Percentiles rank a stretch among this genome's conserved stretches.
These are phyloP conservation scores for Bothrops jararaca DNA, from an alignment of 2,113 vertebrate genomes.

Conservation along the genomic window DNA sequence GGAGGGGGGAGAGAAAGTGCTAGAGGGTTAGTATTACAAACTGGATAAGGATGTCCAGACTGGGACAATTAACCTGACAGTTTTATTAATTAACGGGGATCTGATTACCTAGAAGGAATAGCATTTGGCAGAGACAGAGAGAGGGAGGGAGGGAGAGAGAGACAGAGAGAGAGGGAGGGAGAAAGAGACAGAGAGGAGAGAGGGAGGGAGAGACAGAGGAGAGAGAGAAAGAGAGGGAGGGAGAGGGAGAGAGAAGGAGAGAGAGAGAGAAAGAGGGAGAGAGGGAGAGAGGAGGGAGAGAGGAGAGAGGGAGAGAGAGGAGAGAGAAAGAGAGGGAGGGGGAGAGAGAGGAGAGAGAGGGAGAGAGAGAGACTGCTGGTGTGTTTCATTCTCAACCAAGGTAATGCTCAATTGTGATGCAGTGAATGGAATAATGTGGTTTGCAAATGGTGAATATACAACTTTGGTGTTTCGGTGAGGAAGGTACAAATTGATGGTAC, in stretches of 20 bases:
- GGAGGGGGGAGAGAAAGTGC: slow-evolving; percentile 47
- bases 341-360: neutral
- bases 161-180: neutral
- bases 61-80: slow-evolving; percentile 87
- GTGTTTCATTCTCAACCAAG: slow-evolving; percentile 8
- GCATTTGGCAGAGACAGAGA: slow-evolving; percentile 42
- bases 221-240: too few relatives aligned
- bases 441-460: neutral
- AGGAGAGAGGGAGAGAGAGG: neutral
- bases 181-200: neutral
- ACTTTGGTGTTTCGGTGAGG: neutral
- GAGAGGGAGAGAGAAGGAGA: fast-evolving
- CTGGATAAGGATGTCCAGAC: slow-evolving; percentile 83
- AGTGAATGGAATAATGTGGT: slow-evolving; percentile 1
- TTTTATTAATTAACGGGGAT: slow-evolving; percentile 95
- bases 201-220: too few relatives aligned
- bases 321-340: neutral
- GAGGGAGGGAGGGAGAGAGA: neutral
- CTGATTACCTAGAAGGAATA: slow-evolving; percentile 79
- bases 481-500: neutral
- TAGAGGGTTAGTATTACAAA: slow-evolving; percentile 85
- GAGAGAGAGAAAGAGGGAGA: neutral
- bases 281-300: neutral
- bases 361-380: neutral
- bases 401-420: slow-evolving; percentile 36